A percentile compares a stretch with the other conserved stretches of the same genome.
Conservation (phyloP, 2,113 vertebrate genomes). For the Erythrolamprus reginae region DNA sequence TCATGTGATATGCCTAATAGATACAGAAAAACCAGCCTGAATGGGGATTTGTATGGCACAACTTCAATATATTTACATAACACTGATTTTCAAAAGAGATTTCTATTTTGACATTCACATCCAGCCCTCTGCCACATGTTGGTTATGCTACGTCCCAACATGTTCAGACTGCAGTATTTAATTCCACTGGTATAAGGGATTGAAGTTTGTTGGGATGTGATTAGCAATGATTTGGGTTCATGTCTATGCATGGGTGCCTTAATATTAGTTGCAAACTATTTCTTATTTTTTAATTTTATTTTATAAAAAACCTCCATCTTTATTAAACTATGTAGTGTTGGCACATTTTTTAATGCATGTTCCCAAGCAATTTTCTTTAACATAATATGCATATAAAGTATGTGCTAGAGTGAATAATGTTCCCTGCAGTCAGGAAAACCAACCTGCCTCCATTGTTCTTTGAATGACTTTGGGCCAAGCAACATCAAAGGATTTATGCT, state of each 20-base stretch:
- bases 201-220: background rate
- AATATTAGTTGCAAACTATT: background rate
- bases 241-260: background rate
- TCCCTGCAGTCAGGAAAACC: background rate
- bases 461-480: background rate
- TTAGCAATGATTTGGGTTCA: background rate
- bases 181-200: background rate
- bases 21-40: background rate
- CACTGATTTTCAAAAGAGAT: constrained; percentile 5
- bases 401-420: background rate
- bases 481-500: background rate
- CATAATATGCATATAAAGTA: background rate
- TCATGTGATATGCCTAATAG: background rate
- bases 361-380: background rate
- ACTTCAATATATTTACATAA: background rate
- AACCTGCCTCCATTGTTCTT: background rate
- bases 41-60: background rate
- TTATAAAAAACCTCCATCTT: no score
- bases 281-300: background rate
- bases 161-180: background rate
- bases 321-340: background rate
- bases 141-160: background rate
- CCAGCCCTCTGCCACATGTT: background rate
- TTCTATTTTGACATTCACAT: background rate
- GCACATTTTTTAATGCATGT: background rate